Evolutionary conservation across 1,140 invertebrate species (phyloP).

Genomic region (Caenorhabditis briggsae): DNA sequence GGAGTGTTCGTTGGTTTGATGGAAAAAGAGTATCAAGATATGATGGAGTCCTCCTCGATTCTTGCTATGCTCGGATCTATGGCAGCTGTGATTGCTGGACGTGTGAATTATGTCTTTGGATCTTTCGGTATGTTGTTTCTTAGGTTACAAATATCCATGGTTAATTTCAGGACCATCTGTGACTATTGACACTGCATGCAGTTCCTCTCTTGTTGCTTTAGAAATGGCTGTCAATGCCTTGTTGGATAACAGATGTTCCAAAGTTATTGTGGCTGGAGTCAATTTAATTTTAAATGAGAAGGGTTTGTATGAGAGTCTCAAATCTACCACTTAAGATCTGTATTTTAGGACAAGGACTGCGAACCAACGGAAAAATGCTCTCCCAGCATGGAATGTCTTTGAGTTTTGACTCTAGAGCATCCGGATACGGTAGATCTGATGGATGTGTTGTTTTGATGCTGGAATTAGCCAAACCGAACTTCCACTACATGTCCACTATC

Average conservation of each 20-base stretch:
- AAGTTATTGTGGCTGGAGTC: slow-evolving; percentile 81
- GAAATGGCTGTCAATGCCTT: slow-evolving; percentile 74
- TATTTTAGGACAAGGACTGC: slow-evolving; percentile 84
- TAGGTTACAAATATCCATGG: background rate
- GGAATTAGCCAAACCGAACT: slow-evolving; percentile 56
- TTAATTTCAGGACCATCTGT: slow-evolving; percentile 44
- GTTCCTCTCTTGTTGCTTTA: slow-evolving; percentile 74
- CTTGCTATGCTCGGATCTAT: slow-evolving; percentile 64
- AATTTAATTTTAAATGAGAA: slow-evolving; percentile 89
- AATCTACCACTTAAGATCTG: too few species aligned
- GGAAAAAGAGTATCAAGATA: slow-evolving; percentile 65
- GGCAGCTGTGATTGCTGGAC: slow-evolving; percentile 60
- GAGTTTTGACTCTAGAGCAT: slow-evolving; percentile 88
- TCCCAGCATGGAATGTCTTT: slow-evolving; percentile 89
- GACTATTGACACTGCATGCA: slow-evolving; percentile 75
- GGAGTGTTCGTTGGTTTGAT: slow-evolving; percentile 65
- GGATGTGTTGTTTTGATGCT: slow-evolving; percentile 69
- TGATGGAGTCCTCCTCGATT: slow-evolving; percentile 60
- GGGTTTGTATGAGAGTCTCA: slow-evolving; percentile 66
- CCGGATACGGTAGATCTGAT: slow-evolving; percentile 74
- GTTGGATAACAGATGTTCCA: slow-evolving; percentile 66
- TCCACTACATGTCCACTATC: slow-evolving; percentile 66
- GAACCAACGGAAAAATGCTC: slow-evolving; percentile 90
- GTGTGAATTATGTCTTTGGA: slow-evolving; percentile 63
- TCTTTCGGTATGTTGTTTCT: slow-evolving; percentile 45